Evolutionary conservation across 2,797 vertebrate species (phyloP), one percentile per base, ranked within the genome.

Genomic region (Alosa sapidissima): DNA sequence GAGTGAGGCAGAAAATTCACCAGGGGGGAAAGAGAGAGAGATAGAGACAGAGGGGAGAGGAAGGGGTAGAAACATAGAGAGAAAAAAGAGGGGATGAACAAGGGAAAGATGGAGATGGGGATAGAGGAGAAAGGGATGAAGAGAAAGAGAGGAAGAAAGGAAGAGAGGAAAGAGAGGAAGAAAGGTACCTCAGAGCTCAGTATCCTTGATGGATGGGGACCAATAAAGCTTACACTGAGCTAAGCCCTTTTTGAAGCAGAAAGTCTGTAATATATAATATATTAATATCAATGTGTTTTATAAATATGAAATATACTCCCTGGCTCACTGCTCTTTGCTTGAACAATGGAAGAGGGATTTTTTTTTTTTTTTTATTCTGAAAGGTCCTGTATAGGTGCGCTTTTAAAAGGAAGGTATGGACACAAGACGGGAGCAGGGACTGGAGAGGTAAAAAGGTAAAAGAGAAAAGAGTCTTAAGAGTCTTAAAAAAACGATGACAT

Each of bases 131-230:
- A 62, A 62, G 21, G n/a, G n/a, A 45, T 45, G 7, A 21, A 78
- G 33, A 13, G 8, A 5, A 36, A 36, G 24, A 78, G 33, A 60
- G n/a, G 58, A 9, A 21, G 24, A 62, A 62, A 6, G n/a, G n/a
- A 45, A 19, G 7, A 21, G 47, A 11, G 4, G 8, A 5, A 36
- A 36, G 24, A 45, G 24, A 75, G 33, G 7, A 75, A 36, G 28
- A 47, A 92, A 91, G 88, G 87, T 90, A 89, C 86, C 86, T 90
- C 87, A 41, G 81, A 89, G 87, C 82, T 88, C 85, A 91, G 84
- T 88, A 10, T 58, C 82, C 81, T 45, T 93, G 94, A 95, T 94
- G 89, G 91, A 93, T 94, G 87, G 90, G n/a, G 83, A 90, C 91
- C 87, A 91, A 90, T 93, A 93, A 94, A 93, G 89, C 81, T 85